phyloP scores from a whole-genome alignment of 2,113 vertebrate species.

The Pseudolaguvia tuberculata region DNA sequence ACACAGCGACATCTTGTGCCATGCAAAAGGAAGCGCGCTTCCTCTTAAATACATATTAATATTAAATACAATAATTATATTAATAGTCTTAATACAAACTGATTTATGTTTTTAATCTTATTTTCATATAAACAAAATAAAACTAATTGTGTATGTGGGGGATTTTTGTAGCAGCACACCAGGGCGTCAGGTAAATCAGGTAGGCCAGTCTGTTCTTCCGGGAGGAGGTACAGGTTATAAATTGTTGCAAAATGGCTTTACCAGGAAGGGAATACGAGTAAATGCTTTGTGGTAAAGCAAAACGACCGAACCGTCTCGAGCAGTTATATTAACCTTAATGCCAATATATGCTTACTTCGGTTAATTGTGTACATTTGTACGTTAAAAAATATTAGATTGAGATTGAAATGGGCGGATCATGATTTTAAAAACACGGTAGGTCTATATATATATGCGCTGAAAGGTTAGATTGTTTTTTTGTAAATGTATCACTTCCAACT shows the following conservation, averaged over 20 bases:
- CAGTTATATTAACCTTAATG: not conserved
- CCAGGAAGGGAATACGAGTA: conserved; percentile 22
- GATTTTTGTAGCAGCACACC: not conserved
- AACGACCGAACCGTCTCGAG: not conserved
- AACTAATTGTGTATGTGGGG: not conserved
- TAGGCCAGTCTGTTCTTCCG: conserved; percentile 15
- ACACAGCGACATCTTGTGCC: conserved; percentile 8
- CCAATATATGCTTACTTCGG: not conserved
- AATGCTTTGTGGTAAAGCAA: not conserved
- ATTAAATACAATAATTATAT: not conserved
- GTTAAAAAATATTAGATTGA: not conserved
- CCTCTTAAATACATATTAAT: not conserved
- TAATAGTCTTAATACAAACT: too few species aligned
- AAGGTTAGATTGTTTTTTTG: not conserved
- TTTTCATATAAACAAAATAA: not conserved
- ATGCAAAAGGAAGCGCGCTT: not conserved
- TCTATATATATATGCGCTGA: not conserved
- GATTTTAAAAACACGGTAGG: conserved; percentile 13
- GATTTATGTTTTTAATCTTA: not conserved
- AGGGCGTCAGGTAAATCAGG: conserved; percentile 27
- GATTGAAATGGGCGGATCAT: not conserved
- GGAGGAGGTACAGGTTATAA: not conserved
- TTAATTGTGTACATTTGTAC: not conserved
- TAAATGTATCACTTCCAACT: not conserved
- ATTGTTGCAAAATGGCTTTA: not conserved